Evolutionary conservation across 2,113 vertebrate species (phyloP), one percentile per base, ranked within the genome.

Genomic region (Cololabis saira): DNA sequence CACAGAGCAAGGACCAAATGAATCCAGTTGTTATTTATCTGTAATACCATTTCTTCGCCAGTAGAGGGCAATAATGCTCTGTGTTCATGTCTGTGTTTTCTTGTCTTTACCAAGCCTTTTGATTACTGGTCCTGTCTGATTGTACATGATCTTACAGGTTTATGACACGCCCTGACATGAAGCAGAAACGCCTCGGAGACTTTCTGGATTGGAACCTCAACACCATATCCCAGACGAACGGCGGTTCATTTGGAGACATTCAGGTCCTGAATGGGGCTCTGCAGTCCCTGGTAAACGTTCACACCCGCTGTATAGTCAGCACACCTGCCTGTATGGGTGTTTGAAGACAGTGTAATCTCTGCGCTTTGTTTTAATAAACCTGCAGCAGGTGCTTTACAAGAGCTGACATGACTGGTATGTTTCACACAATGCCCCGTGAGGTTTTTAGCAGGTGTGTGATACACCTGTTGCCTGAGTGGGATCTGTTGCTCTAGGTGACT

Each of bases 171-270:
- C 97, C 93, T 5, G 98, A 99, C 67, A 97, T 97, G 74, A 95
- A 90, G 55, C 92, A 94, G 84, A 97, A 94, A 80, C 84, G 90
- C 70, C 92, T 98, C 57, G 94, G 92, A 11, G 90, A 93, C 54
- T 99, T 99, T 76, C 80, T 99, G 87, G 96, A 99, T 87, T 98
- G 96, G 97, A 92, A 87, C 65, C 93, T 98, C 58, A 84, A 91
- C 27, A 92, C 91, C 9, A 78, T 99, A 78, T 89, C 95, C 30
- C 87, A 87, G 53, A 91, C 93, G 21, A 92, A 87, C 59, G 94
- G 94, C 75, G 81, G 92, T 66, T 95, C 92, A 63, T 84, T 96
- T 55, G 92, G 89, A 16, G 95, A 92, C 2, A 94, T 94, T 30
- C 85, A 94, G 40, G 65, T 94, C 48, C 82, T 96, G 71, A 96